Evolutionary conservation across 1,140 invertebrate genomes (phyloP).

Genomic region (Anoplophora glabripennis): DNA sequence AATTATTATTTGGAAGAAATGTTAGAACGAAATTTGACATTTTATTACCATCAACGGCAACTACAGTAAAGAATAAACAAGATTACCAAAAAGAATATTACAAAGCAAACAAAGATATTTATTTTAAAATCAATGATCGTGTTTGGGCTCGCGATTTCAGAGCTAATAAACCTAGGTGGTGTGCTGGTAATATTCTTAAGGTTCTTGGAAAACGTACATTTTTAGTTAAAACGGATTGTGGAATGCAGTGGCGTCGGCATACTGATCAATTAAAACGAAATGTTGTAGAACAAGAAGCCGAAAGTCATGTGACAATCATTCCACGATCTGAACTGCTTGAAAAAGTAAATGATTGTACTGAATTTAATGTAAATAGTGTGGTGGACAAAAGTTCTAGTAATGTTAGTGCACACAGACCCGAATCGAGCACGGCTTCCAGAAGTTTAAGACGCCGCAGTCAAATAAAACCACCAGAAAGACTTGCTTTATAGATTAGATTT

Average conservation of each 20-base stretch:
- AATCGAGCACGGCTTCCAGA: not conserved
- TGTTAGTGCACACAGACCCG: not conserved
- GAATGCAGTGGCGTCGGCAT: constrained; percentile 5
- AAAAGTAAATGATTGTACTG: not conserved
- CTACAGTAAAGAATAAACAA: constrained; percentile 1
- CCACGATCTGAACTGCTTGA: not conserved
- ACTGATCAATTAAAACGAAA: constrained; percentile 1
- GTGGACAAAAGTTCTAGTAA: not conserved
- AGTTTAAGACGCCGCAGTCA: not conserved
- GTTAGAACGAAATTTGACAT: constrained; percentile 18
- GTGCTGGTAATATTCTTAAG: not conserved
- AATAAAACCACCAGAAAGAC: not conserved
- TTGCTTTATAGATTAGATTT: not conserved
- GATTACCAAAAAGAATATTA: constrained; percentile 1
- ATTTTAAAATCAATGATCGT: constrained; percentile 4
- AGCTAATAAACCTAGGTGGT: constrained; percentile 3
- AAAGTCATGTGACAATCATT: not conserved
- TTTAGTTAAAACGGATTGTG: constrained; percentile 3
- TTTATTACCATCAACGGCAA: constrained; percentile 4
- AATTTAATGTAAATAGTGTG: not conserved
- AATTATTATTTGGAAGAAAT: constrained; percentile 15
- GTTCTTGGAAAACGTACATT: constrained; percentile 4
- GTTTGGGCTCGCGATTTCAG: constrained; percentile 14
- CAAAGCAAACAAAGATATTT: constrained; percentile 1
- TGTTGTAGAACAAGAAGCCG: not conserved